Evolutionary conservation across 2,888 invertebrate genomes (phyloP), one percentile per base, ranked within the genome.

Genomic region (Cataglyphis livida): DNA sequence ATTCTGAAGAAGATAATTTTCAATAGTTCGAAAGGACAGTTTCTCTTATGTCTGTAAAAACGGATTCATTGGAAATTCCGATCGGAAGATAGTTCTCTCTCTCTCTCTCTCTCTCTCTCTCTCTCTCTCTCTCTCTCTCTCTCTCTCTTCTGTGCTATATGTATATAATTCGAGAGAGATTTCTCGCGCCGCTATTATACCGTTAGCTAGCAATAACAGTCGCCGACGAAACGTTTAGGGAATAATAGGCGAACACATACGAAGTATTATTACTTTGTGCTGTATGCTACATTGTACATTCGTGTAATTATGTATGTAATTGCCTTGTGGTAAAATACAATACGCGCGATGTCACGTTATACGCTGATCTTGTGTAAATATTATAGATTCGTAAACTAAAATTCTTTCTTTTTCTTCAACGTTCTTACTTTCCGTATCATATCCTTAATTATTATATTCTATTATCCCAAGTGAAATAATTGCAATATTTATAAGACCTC

Each of bases 271-370:
- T 32, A 85, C 83, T 90, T 89, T 81, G 71, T 84, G 84, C 81
- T 88, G 83, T 86, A 90, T 66, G 86, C 89, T 90, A n/a, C n/a
- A 89, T 90, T 92, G 92, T 92, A 92, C 88, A 92, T 78, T 78
- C 44, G 32, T 78, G 68, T 78, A 78, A 78, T 78, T 68, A 78
- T 78, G 57, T 92, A 92, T 78, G 57, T 92, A 92, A 86, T 90
- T 89, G 89, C 90, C 91, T 88, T 85, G 88, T 88, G 89, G 90
- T 86, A 89, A 68, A 92, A 89, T 81, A 89, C 70, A 79, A 81
- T 87, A 87, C 66, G 6, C 6, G 32, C 32, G 64, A 79, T 51
- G 51, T 84, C 73, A 85, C 74, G 87, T 89, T 87, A 82, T 51
- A 41, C 66, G 21, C 38, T n/a, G 57, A 78, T 78, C 25, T 18